Conservation (phyloP, 1,140 invertebrate species). For the Diorhabda elongata region DNA sequence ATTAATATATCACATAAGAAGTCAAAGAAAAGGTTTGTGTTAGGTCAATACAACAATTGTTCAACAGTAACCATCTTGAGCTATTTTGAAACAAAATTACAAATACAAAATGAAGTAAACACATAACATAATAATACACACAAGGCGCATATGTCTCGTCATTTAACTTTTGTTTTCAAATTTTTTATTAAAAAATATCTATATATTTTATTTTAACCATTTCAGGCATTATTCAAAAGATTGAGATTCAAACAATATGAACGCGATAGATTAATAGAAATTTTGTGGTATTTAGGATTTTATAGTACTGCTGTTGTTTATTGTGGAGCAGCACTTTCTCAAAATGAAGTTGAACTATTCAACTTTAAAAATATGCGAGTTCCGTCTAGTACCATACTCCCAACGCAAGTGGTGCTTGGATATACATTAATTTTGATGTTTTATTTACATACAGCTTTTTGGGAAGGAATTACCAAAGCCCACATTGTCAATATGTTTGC, state of each 20-base stretch:
- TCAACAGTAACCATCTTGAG: no score
- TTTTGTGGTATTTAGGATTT: constrained; percentile 27
- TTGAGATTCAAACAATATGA: constrained; percentile 23
- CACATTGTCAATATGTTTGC: constrained; percentile 3
- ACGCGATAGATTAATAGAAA: constrained; percentile 16
- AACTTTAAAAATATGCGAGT: constrained; percentile 21
- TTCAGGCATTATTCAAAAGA: constrained; percentile 22
- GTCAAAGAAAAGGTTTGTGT: no score
- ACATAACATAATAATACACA: no score
- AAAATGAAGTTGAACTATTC: constrained; percentile 21
- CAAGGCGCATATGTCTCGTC: no score
- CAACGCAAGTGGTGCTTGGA: constrained; percentile 21
- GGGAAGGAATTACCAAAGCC: constrained; percentile 17
- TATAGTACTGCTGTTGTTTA: constrained; percentile 23
- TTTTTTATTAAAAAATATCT: no score
- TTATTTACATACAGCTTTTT: constrained; percentile 17
- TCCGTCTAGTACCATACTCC: constrained; percentile 8
- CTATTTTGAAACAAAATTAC: no score
- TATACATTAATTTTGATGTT: constrained; percentile 21
- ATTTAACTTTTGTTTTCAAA: no score
- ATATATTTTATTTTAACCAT: not conserved
- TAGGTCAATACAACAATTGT: no score
- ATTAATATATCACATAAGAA: no score
- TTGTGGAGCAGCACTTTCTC: constrained; percentile 21
- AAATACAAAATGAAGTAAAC: no score